phyloP scores from a whole-genome alignment of 1,140 invertebrate genomes.

The Leucophenga varia region DNA sequence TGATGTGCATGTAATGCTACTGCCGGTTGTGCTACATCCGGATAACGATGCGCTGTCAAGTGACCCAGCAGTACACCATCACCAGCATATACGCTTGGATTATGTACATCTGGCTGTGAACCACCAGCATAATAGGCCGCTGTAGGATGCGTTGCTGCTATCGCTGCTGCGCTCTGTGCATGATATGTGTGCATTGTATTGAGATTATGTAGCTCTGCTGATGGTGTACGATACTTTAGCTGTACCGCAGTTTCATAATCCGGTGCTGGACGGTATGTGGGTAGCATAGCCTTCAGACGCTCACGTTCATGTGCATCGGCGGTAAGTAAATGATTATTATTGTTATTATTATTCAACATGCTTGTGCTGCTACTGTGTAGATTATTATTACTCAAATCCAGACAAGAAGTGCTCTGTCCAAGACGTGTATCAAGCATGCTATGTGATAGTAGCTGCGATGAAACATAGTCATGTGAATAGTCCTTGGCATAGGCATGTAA shows the following conservation, averaged over 20 bases:
- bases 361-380: constrained; percentile 43
- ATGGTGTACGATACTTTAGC: constrained; percentile 68
- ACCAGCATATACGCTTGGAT: constrained; percentile 34
- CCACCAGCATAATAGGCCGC: constrained; percentile 40
- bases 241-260: constrained; percentile 93
- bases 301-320: constrained; percentile 40
- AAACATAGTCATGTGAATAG: constrained; percentile 16
- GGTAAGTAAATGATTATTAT: constrained; percentile 21
- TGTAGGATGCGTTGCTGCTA: constrained; percentile 27
- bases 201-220: constrained; percentile 53
- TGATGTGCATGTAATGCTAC: constrained; percentile 38
- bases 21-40: constrained; percentile 66
- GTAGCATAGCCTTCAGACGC: constrained; percentile 68
- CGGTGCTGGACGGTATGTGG: constrained; percentile 87
- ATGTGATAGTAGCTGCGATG: constrained; percentile 17
- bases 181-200: constrained; percentile 36
- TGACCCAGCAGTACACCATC: constrained; percentile 39
- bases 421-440: constrained; percentile 37
- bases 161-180: constrained; percentile 16
- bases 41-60: constrained; percentile 53
- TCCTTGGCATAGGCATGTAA: constrained; percentile 6
- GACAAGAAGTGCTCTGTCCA: constrained; percentile 70
- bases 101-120: constrained; percentile 49
- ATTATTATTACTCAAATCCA: constrained; percentile 64
- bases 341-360: constrained; percentile 30